phyloP scores from a whole-genome alignment of 2,888 invertebrate genomes.

The Fragum fragum region DNA sequence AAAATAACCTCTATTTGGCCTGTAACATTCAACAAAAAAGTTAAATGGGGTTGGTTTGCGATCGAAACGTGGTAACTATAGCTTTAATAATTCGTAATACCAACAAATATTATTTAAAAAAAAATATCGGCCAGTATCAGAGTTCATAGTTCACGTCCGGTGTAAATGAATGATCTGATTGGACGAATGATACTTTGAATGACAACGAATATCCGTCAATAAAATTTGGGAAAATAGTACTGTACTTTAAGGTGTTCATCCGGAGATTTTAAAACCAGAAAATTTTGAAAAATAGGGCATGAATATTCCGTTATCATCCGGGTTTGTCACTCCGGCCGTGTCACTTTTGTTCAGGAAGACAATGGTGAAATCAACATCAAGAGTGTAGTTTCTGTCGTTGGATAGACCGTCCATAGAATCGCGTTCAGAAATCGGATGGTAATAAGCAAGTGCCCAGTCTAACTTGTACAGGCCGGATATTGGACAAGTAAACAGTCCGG shows the following conservation, averaged over 20 bases:
- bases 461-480: constrained; percentile 17
- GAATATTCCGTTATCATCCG: constrained; percentile 11
- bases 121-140: no score
- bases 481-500: constrained; percentile 14
- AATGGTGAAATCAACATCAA: constrained; percentile 10
- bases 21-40: no score
- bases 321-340: constrained; percentile 10
- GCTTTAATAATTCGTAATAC: no score
- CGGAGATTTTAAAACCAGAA: constrained; percentile 12
- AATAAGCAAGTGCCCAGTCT: constrained; percentile 21
- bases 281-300: constrained; percentile 20
- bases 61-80: no score
- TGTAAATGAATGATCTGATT: no score
- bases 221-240: no score
- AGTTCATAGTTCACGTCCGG: no score
- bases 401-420: neutral
- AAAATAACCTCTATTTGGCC: no score
- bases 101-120: no score
- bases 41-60: no score
- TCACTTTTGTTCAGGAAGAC: constrained; percentile 12
- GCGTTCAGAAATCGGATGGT: neutral
- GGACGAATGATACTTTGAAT: no score
- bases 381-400: neutral
- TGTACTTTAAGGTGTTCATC: neutral
- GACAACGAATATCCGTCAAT: no score